Base-by-base conservation (phyloP, 2,888 invertebrate species). In the Calameuta pallipes region DNA sequence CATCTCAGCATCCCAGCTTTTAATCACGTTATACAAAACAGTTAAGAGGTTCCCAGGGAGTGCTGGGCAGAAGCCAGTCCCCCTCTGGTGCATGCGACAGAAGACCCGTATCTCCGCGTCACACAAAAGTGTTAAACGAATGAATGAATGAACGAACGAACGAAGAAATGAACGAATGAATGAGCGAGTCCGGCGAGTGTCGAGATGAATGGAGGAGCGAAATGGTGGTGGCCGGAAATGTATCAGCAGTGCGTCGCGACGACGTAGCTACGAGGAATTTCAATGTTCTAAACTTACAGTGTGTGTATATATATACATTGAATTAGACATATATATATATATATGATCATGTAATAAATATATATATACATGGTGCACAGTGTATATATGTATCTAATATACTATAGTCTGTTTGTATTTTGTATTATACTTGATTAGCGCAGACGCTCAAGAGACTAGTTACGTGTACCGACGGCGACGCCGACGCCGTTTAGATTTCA, bases 91-190 rank as follows among this genome's bases (percentile, higher is more conserved):
- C 78, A 37, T 80, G 74, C 84, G 84, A 87, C 86, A 86, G 85
- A 86, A 88, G 86, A 83, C 90, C 90, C 91, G 89, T 91, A 91
- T 91, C 87, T 84, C 81, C 86, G 87, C 87, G 85, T 85, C 82
- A 86, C 89, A 90, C 89, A 90, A 90, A 90, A 90, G 90, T 91
- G 89, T 90, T 90, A 88, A 90, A 88, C 87, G 89, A 88, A 89
- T 88, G 89, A 90, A 88, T 88, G 90, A 87, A 87, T 78, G 81
- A 79, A 80, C 78, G 85, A 85, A 83, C 81, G 80, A 82, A 81
- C 79, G 80, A 81, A 80, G 80, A 84, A 87, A 87, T 83, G 84
- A 85, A 78, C 81, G 85, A 85, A 87, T 86, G 88, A 88, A 85
- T 85, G 87, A 86, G 85, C 83, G 83, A 75, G 78, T 68, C 78